phyloP scores from a whole-genome alignment of 2,888 invertebrate species.

The Sphaeridia pumilis region DNA sequence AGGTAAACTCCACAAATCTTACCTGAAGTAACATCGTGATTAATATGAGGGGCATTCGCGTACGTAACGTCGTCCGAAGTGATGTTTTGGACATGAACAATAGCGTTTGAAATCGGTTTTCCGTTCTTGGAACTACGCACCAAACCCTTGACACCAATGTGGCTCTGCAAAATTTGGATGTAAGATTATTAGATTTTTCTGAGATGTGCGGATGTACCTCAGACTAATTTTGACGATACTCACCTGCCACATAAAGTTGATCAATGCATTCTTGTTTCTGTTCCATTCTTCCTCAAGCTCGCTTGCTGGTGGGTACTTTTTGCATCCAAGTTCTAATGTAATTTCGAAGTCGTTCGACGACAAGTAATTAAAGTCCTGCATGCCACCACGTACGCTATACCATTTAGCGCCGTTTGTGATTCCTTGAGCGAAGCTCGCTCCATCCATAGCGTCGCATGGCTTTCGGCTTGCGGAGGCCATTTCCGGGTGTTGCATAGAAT shows the following conservation, averaged over 20 bases:
- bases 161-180: conserved; percentile 54
- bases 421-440: conserved; percentile 60
- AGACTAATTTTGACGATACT: no score
- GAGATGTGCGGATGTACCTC: no score
- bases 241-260: conserved; percentile 64
- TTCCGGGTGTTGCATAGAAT: conserved; percentile 56
- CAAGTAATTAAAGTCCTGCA: conserved; percentile 85
- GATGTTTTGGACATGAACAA: conserved; percentile 61
- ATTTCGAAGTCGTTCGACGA: conserved; percentile 79
- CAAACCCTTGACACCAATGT: conserved; percentile 63
- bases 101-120: conserved; percentile 52
- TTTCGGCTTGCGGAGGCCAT: conserved; percentile 53
- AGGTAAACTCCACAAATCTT: conserved; percentile 15
- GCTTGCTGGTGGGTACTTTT: conserved; percentile 58
- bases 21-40: conserved; percentile 72
- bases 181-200: no score
- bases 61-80: conserved; percentile 45
- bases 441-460: conserved; percentile 52
- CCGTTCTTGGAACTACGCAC: conserved; percentile 47
- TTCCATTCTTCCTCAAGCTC: conserved; percentile 59
- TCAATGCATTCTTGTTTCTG: conserved; percentile 61
- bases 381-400: conserved; percentile 70
- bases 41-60: conserved; percentile 43
- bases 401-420: conserved; percentile 78
- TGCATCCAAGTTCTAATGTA: conserved; percentile 73